Base-by-base conservation (phyloP, 2,797 vertebrate genomes). In the Cyprinodon diabolis region DNA sequence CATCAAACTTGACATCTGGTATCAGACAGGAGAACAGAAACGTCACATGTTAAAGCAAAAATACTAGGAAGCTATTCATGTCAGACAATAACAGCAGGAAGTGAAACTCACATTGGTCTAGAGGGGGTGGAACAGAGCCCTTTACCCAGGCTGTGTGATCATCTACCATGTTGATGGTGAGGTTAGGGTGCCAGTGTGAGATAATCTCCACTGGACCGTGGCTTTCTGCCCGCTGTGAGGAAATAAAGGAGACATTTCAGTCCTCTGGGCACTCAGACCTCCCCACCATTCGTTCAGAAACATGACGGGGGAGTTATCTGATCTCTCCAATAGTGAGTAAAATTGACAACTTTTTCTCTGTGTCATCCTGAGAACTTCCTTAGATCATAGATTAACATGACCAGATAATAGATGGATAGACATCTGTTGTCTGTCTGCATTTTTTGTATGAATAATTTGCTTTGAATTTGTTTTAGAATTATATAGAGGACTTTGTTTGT, bases 81-180 rank as follows among this genome's bases (percentile, higher is more conserved):
- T 40, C 15, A 23, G 17, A 48, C 8, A 4, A 67, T 30, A 30
- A 21, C 35, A 68, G 45, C n/a, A 47, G n/a, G 40, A 57, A 35
- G 10, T 14, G 23, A 56, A 75, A 75, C 97, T 94, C 92, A 99
- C 98, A 96, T 30, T 99, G 97, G 84, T 99, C 98, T 37, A 99
- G 92, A 30, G 98, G 97, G 0, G 97, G 97, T 0, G 97, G 98
- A 4, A 99, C 97, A 0, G 96, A 97, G 79, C 97, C 98, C 88
- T 97, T 97, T 25, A 98, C 97, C 98, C 98, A 99, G 3, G 98
- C 96, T 0, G 97, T 99, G 93, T 99, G 98, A 90, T 99, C 98
- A 0, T 99, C 97, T 63, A 99, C 97, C 72, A 99, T 97, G 87
- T 99, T 99, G 92, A 99, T 97, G 79, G 98, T 99, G 72, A 99